Evolutionary conservation across 2,888 invertebrate species (phyloP), one percentile per base, ranked within the genome.

Genomic region (Drosophila percnosoma): DNA sequence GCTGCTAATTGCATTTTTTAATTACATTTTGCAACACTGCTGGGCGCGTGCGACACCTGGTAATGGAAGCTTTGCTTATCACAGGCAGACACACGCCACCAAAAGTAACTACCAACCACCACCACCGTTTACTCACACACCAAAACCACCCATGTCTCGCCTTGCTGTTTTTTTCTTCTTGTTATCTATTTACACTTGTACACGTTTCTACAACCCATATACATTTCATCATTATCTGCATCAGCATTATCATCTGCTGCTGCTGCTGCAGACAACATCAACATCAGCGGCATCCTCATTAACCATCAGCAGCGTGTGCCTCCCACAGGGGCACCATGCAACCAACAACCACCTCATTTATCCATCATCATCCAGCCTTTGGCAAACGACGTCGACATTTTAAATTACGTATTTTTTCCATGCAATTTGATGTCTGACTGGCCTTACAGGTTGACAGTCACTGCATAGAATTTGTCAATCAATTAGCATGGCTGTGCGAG

Each of bases 171-270:
- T 48, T 48, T 48, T 61, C 57, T 51, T 55, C 54, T 75, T 72
- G 71, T 87, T 87, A 89, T 87, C 89, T 87, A 84, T 84, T 89
- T 89, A 90, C 87, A 89, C 90, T 90, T 87, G 89, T 84, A 87
- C 87, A 90, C 90, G 90, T 87, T 80, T 75, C 74, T 70, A 64
- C 70, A 76, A 75, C 77, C 72, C 69, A 84, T 80, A 84, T 80
- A 82, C 83, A 80, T 88, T 80, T 73, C 81, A 80, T 72, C 82
- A 78, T 66, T 59, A 58, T 53, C 78, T 24, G 40, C 68, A 57
- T 24, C 63, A 45, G 21, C 82, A 75, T 29, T 59, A 7, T 24
- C 49, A 8, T 18, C 21, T 15, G 21, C 21, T 45, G 42, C 24
- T 45, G 42, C 24, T 36, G 61, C 66, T 48, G 49, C 75, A 59